Evolutionary conservation across 2,113 vertebrate genomes (phyloP).

Genomic region (Scytalopus superciliaris): DNA sequence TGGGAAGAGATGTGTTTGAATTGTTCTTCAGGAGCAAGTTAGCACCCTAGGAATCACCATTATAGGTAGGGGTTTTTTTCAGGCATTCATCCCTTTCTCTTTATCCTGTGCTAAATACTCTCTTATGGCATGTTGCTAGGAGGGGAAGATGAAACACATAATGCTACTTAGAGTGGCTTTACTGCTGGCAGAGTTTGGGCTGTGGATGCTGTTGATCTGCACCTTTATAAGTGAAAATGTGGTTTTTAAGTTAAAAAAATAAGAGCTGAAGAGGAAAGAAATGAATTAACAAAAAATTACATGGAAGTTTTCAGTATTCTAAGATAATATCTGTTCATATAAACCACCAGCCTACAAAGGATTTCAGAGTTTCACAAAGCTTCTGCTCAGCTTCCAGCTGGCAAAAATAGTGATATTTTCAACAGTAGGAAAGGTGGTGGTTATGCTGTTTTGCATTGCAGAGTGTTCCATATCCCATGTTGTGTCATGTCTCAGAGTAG

Average conservation of each 20-base stretch:
- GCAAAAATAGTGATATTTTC: conserved; percentile 12
- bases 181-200: neutral
- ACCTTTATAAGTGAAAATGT: neutral
- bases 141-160: neutral
- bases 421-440: conserved; percentile 47
- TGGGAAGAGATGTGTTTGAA: neutral
- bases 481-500: conserved; percentile 59
- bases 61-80: neutral
- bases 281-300: neutral
- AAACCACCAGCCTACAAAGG: conserved; percentile 43
- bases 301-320: conserved; percentile 31
- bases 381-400: conserved; percentile 53
- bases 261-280: neutral
- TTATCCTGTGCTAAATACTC: neutral
- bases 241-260: neutral
- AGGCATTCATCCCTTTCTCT: neutral
- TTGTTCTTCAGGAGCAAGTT: neutral
- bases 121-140: neutral
- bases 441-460: conserved; percentile 44
- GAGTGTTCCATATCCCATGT: conserved; percentile 46
- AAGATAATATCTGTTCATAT: conserved; percentile 40
- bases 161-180: neutral
- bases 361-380: conserved; percentile 13
- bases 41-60: neutral
- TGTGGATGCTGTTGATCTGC: neutral